Percentiles rank a stretch among this genome's conserved stretches.
Conservation (phyloP, 1,140 invertebrate species). For the Melanaphis sacchari region DNA sequence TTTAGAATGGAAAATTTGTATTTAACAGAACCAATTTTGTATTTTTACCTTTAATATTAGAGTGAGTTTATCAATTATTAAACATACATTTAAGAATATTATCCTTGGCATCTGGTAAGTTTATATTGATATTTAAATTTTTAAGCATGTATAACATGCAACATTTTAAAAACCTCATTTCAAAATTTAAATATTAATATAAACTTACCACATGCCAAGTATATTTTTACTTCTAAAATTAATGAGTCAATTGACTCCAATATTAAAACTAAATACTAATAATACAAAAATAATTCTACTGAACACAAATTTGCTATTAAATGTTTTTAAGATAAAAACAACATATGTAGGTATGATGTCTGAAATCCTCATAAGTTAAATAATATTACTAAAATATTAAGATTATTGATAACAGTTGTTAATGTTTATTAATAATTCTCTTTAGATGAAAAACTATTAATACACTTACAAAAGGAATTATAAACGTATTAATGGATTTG, state of each 20-base stretch:
- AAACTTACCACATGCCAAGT: neutral
- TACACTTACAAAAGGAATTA: too few species aligned
- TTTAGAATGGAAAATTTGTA: neutral
- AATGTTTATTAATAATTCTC: too few species aligned
- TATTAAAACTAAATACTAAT: neutral
- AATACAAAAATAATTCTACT: neutral
- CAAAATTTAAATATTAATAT: neutral
- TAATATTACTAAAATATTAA: too few species aligned
- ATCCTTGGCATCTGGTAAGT: neutral
- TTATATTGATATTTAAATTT: neutral
- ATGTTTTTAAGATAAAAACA: too few species aligned
- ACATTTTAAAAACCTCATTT: neutral
- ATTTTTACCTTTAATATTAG: too few species aligned
- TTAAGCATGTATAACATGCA: neutral
- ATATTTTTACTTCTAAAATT: neutral
- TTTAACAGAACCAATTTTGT: neutral
- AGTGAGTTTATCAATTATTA: too few species aligned
- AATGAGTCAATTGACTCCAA: neutral
- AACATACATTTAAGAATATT: neutral
- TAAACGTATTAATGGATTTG: too few species aligned
- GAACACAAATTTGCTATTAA: too few species aligned
- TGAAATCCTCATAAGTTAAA: too few species aligned
- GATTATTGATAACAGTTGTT: too few species aligned
- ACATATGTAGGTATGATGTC: too few species aligned
- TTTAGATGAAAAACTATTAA: too few species aligned